Evolutionary conservation across 2,797 vertebrate genomes (phyloP).

Genomic region (Tokudaia tokunoshimensis): DNA sequence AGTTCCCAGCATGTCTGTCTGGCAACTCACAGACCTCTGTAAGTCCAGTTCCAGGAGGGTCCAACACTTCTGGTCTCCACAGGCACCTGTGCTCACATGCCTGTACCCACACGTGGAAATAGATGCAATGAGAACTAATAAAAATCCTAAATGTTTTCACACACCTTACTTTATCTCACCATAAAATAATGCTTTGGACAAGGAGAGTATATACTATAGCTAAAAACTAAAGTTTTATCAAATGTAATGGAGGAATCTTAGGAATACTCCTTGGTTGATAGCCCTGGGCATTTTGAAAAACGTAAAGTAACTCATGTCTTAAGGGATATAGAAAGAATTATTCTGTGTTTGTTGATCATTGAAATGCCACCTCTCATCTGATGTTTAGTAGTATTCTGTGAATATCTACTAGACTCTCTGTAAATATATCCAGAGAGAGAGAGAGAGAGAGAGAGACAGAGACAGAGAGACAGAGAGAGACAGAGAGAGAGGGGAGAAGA

Average conservation of each 20-base stretch:
- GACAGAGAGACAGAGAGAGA: background rate
- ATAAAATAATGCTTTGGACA: background rate
- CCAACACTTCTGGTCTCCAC: background rate
- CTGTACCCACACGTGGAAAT: background rate
- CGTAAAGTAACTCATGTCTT: slow-evolving; percentile 20
- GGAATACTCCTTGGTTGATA: slow-evolving; percentile 30
- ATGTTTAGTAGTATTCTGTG: slow-evolving; percentile 6
- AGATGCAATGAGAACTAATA: background rate
- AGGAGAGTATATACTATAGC: background rate
- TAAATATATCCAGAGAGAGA: background rate
- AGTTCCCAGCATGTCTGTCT: background rate
- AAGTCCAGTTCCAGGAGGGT: background rate
- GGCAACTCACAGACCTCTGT: background rate
- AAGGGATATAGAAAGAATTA: background rate
- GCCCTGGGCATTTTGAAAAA: slow-evolving; percentile 1
- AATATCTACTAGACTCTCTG: background rate
- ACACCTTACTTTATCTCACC: background rate
- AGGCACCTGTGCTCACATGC: background rate
- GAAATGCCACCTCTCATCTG: slow-evolving; percentile 15
- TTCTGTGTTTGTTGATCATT: slow-evolving; percentile 16
- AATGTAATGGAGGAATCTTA: background rate
- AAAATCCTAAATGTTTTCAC: background rate
- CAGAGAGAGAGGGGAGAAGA: too few relatives aligned
- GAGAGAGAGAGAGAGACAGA: background rate
- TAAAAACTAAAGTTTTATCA: background rate